Percentiles rank a stretch among this genome's conserved stretches.
Conservation (phyloP, 1,140 invertebrate genomes). For the Cotesia typhae region DNA sequence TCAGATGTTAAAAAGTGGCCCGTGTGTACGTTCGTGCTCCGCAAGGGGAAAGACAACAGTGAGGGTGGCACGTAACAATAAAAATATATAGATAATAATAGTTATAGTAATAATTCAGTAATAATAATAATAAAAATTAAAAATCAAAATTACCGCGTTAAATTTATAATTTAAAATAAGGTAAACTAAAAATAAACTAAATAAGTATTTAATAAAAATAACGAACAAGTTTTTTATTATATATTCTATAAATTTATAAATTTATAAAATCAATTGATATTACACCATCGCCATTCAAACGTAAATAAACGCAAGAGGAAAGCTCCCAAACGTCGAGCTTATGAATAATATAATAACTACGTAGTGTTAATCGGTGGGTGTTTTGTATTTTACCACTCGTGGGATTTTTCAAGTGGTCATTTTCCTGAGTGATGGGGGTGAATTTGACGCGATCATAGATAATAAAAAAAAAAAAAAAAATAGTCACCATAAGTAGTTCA, state of each 20-base stretch:
- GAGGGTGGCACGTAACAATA: neutral
- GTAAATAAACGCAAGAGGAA: conserved; percentile 1
- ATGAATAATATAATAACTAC: neutral
- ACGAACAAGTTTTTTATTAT: neutral
- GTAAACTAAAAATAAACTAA: neutral
- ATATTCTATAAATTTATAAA: neutral
- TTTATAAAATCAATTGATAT: neutral
- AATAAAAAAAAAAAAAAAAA: neutral
- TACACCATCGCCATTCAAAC: conserved; percentile 10
- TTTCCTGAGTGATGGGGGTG: too few relatives aligned
- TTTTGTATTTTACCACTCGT: neutral
- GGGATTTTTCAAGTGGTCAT: too few relatives aligned
- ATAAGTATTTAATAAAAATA: neutral
- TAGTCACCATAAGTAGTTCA: neutral
- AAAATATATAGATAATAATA: conserved; percentile 3
- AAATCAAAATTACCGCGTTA: conserved; percentile 1
- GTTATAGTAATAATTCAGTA: neutral
- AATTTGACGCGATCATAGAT: neutral
- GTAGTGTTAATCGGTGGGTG: neutral
- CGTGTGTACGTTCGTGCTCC: neutral
- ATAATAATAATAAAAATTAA: neutral
- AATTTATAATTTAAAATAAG: neutral
- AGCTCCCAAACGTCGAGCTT: neutral
- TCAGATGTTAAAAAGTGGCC: conserved; percentile 5
- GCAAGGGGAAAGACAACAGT: conserved; percentile 8